Percentiles rank a stretch among this genome's conserved stretches.
These are phyloP conservation scores for Acronicta psi DNA, from an alignment of 2,888 invertebrate species.

Conservation along the genomic window DNA sequence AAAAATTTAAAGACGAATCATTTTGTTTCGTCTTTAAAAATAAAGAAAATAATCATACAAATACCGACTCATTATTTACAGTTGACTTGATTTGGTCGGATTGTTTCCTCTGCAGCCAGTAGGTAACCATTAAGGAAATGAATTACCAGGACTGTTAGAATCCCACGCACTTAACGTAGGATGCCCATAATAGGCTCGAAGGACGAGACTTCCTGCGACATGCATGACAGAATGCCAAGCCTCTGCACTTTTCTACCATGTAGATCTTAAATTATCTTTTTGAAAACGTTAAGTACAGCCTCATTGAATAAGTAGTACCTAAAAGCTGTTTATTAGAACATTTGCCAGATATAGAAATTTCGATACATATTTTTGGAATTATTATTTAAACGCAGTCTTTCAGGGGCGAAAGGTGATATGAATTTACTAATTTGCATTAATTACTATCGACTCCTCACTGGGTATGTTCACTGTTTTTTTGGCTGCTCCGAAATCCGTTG, in stretches of 20 bases:
- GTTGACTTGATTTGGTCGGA: neutral
- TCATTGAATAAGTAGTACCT: slow-evolving; percentile 6
- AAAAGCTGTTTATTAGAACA: neutral
- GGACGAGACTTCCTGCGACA: slow-evolving; percentile 36
- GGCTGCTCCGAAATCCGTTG: too few relatives aligned
- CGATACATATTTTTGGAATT: too few relatives aligned
- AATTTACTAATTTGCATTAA: too few relatives aligned
- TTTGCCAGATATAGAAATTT: too few relatives aligned
- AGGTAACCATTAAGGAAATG: slow-evolving; percentile 29
- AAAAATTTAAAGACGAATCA: neutral
- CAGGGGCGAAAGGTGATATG: too few relatives aligned
- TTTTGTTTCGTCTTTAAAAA: too few relatives aligned
- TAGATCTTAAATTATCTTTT: neutral
- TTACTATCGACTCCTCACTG: too few relatives aligned
- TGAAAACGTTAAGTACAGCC: neutral
- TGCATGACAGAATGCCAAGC: slow-evolving; percentile 29
- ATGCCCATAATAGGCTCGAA: slow-evolving; percentile 34
- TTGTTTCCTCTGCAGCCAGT: slow-evolving; percentile 15
- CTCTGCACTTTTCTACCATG: slow-evolving; percentile 14
- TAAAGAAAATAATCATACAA: neutral
- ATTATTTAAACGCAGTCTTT: too few relatives aligned
- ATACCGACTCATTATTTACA: slow-evolving; percentile 7
- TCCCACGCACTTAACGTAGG: slow-evolving; percentile 37
- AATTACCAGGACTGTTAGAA: slow-evolving; percentile 30
- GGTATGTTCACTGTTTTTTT: too few relatives aligned